Percentiles rank a stretch among this genome's conserved stretches.
Conservation (phyloP, 2,113 vertebrate genomes). For the Apodemus speciosus region DNA sequence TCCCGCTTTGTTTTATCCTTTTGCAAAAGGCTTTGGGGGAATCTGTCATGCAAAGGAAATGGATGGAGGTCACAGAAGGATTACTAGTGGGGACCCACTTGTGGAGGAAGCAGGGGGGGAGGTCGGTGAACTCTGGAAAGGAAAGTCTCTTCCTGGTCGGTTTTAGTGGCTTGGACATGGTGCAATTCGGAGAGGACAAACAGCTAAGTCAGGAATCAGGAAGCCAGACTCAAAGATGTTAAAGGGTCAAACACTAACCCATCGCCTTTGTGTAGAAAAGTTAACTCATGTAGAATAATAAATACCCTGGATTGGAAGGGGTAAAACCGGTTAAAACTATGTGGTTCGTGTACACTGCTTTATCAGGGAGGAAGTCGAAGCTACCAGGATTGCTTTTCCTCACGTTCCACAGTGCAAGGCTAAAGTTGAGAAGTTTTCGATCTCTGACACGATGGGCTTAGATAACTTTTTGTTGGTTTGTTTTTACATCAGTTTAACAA, state of each 20-base stretch:
- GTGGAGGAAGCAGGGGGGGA: background rate
- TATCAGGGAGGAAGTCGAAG: background rate
- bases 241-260: background rate
- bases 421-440: background rate
- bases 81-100: background rate
- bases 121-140: background rate
- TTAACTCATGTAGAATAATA: background rate
- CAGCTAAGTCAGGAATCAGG: background rate
- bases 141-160: background rate
- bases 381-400: background rate
- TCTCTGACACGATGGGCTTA: background rate
- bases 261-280: background rate
- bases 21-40: background rate
- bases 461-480: background rate
- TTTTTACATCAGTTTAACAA: background rate
- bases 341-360: background rate
- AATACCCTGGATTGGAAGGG: fast-evolving
- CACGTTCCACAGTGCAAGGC: background rate
- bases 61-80: fast-evolving
- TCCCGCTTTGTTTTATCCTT: background rate
- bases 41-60: background rate
- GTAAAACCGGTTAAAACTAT: background rate
- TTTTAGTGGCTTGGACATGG: background rate
- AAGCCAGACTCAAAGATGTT: background rate
- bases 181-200: background rate